phyloP scores from a whole-genome alignment of 2,888 invertebrate species.

The Nomada ferruginata region DNA sequence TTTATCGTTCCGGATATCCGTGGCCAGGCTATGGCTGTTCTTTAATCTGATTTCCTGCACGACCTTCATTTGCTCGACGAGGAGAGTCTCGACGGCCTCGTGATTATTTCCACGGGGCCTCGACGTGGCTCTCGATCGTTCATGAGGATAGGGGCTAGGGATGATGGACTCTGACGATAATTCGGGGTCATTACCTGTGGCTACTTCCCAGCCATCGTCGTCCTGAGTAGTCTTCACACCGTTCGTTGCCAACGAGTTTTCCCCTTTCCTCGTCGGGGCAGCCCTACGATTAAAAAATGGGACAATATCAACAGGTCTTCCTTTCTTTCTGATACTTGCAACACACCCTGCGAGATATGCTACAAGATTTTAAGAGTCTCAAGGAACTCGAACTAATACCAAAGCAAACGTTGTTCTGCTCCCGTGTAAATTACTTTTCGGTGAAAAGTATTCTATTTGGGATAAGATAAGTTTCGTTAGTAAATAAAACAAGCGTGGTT shows the following conservation, averaged over 20 bases:
- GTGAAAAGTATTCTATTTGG: not conserved
- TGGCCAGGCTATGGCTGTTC: conserved; percentile 34
- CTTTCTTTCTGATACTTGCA: no score
- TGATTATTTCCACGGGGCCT: conserved; percentile 37
- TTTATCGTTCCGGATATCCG: conserved; percentile 30
- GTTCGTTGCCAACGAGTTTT: conserved; percentile 49
- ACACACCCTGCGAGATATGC: not conserved
- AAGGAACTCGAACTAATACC: not conserved
- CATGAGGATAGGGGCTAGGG: conserved; percentile 28
- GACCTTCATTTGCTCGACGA: conserved; percentile 34
- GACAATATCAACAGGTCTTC: not conserved
- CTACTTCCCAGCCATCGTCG: conserved; percentile 77
- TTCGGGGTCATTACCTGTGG: conserved; percentile 76
- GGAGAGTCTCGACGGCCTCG: conserved; percentile 32
- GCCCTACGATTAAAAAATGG: conserved; percentile 48
- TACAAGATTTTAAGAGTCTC: not conserved
- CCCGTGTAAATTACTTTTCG: not conserved
- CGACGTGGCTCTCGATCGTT: conserved; percentile 34
- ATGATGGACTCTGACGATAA: conserved; percentile 44
- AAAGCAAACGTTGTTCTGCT: not conserved
- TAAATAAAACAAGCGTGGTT: no score
- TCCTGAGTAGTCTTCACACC: conserved; percentile 55
- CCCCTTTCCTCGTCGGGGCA: conserved; percentile 35
- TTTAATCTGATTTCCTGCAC: conserved; percentile 51
- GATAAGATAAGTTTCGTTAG: not conserved